phyloP scores from a whole-genome alignment of 2,113 vertebrate species.

The Microtus oregoni region DNA sequence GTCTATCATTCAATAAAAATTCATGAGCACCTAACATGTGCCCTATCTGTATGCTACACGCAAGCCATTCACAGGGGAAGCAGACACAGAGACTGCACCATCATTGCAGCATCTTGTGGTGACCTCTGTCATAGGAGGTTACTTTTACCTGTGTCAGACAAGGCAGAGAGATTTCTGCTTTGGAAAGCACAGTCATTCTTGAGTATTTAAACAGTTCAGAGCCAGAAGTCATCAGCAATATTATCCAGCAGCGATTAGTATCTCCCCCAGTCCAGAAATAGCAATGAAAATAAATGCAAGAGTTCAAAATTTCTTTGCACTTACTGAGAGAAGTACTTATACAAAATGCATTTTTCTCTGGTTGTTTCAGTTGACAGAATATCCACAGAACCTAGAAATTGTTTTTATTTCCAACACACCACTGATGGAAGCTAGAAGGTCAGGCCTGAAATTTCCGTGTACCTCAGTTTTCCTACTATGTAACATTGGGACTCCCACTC shows the following conservation, averaged over 20 bases:
- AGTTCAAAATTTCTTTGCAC: too few species aligned
- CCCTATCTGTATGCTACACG: background rate
- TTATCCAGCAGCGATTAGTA: too few species aligned
- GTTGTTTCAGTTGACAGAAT: too few species aligned
- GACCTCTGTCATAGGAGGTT: background rate
- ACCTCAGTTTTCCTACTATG: constrained; percentile 30
- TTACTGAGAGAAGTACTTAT: too few species aligned
- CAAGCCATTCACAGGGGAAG: background rate
- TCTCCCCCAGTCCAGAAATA: too few species aligned
- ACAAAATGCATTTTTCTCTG: too few species aligned
- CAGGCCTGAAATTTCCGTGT: background rate
- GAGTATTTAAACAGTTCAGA: too few species aligned
- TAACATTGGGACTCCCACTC: background rate
- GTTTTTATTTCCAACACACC: background rate
- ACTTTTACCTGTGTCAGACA: background rate
- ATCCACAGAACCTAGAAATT: too few species aligned
- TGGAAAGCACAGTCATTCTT: background rate
- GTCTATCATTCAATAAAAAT: background rate
- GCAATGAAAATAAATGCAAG: too few species aligned
- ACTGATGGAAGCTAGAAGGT: background rate
- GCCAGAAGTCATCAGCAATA: too few species aligned
- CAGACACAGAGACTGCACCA: accelerated
- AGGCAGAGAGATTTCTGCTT: background rate
- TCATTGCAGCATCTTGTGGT: background rate
- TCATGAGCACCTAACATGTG: background rate